A percentile compares a stretch with the other conserved stretches of the same genome.
Conservation (phyloP, 2,797 vertebrate genomes). For the Octomys mimax region DNA sequence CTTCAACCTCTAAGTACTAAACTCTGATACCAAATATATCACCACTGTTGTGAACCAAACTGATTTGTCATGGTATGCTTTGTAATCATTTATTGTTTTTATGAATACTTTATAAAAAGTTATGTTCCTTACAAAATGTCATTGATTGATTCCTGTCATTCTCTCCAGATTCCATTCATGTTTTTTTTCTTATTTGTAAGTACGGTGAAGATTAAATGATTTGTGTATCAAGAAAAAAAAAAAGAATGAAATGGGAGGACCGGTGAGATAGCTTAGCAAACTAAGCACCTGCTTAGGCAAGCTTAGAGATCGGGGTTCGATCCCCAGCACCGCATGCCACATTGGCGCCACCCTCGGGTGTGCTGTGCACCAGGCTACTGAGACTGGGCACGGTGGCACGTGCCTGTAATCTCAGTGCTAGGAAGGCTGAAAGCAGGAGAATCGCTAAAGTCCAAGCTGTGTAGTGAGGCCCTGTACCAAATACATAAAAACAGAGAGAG, state of each 20-base stretch:
- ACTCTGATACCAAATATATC: background rate
- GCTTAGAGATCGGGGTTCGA: too few species aligned
- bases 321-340: too few species aligned
- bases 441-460: too few species aligned
- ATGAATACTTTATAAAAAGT: background rate
- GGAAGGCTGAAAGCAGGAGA: too few species aligned
- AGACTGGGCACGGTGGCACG: too few species aligned
- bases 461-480: too few species aligned
- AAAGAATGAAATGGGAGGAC: background rate
- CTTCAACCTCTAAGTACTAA: background rate
- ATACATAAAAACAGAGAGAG: background rate
- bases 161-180: background rate
- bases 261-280: too few species aligned
- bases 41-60: background rate
- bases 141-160: background rate
- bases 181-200: background rate
- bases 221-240: background rate
- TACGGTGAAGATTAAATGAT: background rate
- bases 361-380: too few species aligned
- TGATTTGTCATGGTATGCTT: background rate
- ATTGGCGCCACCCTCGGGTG: too few species aligned
- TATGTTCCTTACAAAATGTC: background rate
- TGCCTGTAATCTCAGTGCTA: too few species aligned
- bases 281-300: too few species aligned
- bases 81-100: background rate